Base-by-base conservation (phyloP, 2,113 vertebrate genomes). In the Vidua macroura region DNA sequence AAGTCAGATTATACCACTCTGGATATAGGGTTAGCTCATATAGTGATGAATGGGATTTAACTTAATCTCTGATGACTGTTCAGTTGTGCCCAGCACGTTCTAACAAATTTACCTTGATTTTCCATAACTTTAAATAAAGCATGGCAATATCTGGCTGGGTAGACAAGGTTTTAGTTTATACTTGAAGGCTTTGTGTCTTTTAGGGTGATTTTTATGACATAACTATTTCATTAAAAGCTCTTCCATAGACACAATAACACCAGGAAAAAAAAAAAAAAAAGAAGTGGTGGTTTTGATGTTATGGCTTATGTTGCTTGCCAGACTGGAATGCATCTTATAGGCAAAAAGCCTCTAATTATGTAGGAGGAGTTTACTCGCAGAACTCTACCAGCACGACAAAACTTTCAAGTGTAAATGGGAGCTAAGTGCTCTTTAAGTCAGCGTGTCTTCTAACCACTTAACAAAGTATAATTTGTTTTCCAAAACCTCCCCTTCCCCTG, bases 161-260 rank as follows among this genome's bases (percentile, higher is more conserved):
- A 89, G 64, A 74, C 33, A 59, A 62, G 64, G 16, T 83, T 92
- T 77, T 15, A 33, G 51, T 80, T 93, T 90, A 60, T 55, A 30
- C 59, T 90, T 62, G 33, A 83, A 90, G 63, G 31, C 37, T 85
- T 86, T 86, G 68, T 77, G 14, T 80, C 79, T 51, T 35, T 33
- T 51, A 43, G 51, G 20, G 51, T 77, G 82, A 73, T 74, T 94
- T 93, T 92, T 73, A 90, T 55, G 58, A 73, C 58, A 64, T 73
- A 86, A 77, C 53, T 53, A 51, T 63, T 95, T 90, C 84, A 96
- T 93, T 67, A 88, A 93, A 94, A 93, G 75, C 51, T 72, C 41
- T 62, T 73, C 41, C 2, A 2, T 41, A 85, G 70, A 83, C 31
- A 73, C 37, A 79, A 58, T 93, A 79, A 87, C 6, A 52, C 7